Conservation (phyloP, 1,140 invertebrate species). For the Scaptodrosophila lebanonensis region DNA sequence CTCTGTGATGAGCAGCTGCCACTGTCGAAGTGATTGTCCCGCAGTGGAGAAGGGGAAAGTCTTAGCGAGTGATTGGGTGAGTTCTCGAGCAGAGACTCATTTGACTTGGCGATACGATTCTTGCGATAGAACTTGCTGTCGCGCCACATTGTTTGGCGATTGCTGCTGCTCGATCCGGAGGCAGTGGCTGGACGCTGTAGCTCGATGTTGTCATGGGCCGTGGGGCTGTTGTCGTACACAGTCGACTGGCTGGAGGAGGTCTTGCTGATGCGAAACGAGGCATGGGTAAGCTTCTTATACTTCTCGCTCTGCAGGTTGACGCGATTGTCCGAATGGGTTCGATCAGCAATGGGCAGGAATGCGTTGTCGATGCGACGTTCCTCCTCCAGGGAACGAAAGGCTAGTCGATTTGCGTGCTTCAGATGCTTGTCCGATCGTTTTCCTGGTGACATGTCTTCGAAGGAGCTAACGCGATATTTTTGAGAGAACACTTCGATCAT, state of each 20-base stretch:
- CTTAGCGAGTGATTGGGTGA: constrained; percentile 58
- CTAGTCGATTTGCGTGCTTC: constrained; percentile 70
- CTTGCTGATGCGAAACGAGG: constrained; percentile 73
- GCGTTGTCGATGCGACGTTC: constrained; percentile 76
- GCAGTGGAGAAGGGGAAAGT: constrained; percentile 62
- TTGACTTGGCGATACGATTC: constrained; percentile 75
- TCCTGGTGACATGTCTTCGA: constrained; percentile 75
- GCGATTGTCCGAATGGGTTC: constrained; percentile 75
- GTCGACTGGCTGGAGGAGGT: constrained; percentile 44
- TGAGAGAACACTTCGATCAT: constrained; percentile 77
- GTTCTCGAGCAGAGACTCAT: constrained; percentile 71
- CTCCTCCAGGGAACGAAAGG: constrained; percentile 74
- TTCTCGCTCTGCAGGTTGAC: constrained; percentile 75
- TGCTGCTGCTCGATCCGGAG: constrained; percentile 21
- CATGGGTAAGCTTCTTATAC: constrained; percentile 74
- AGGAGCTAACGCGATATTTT: constrained; percentile 75
- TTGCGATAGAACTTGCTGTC: constrained; percentile 76
- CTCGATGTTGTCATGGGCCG: constrained; percentile 46
- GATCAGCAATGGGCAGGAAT: constrained; percentile 71
- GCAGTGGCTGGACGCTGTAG: constrained; percentile 53
- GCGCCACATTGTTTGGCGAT: constrained; percentile 66
- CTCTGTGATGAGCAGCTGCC: constrained; percentile 53
- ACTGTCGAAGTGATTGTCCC: constrained; percentile 71
- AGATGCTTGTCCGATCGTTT: constrained; percentile 48
- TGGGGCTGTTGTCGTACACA: constrained; percentile 42